These are phyloP conservation scores for Drosophila ezoana DNA, from an alignment of 2,888 invertebrate genomes.

Conservation along the genomic window DNA sequence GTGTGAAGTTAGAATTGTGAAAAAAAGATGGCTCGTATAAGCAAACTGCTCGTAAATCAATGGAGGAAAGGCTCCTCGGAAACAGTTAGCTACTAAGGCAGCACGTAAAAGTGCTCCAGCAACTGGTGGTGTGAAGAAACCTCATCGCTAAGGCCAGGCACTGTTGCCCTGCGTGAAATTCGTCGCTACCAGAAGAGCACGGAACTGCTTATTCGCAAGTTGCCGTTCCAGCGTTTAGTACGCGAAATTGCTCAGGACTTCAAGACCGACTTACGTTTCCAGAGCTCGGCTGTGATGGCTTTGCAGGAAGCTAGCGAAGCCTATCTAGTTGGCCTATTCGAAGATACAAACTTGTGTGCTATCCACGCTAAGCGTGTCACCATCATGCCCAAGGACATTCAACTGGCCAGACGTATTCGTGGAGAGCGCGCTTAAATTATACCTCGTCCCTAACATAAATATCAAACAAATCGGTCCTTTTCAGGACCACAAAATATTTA, in stretches of 20 bases:
- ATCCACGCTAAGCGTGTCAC: too few relatives aligned
- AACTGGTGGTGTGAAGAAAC: slow-evolving; percentile 2
- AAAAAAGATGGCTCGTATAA: slow-evolving; percentile 7
- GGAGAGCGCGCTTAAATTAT: too few relatives aligned
- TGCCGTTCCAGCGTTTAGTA: slow-evolving; percentile 1
- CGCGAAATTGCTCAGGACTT: slow-evolving; percentile 16
- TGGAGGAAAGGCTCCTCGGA: slow-evolving; percentile 8
- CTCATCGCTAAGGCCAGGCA: neutral
- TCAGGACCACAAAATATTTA: slow-evolving; percentile 41
- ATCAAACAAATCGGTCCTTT: slow-evolving; percentile 43
- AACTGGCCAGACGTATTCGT: too few relatives aligned
- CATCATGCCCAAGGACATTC: too few relatives aligned
- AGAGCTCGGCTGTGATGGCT: slow-evolving; percentile 29
- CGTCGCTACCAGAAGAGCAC: slow-evolving; percentile 6
- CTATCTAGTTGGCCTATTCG: slow-evolving; percentile 29
- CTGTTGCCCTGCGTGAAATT: slow-evolving; percentile 4
- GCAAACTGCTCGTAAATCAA: slow-evolving; percentile 4
- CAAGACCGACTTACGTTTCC: slow-evolving; percentile 17
- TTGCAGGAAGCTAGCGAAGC: slow-evolving; percentile 39
- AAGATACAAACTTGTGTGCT: slow-evolving; percentile 5
- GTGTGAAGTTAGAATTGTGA: slow-evolving; percentile 11
- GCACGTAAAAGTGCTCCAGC: neutral
- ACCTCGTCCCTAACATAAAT: too few relatives aligned
- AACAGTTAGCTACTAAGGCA: neutral
- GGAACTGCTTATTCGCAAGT: neutral